Evolutionary conservation across 2,888 invertebrate species (phyloP).

Genomic region (Caenorhabditis doughertyi): DNA sequence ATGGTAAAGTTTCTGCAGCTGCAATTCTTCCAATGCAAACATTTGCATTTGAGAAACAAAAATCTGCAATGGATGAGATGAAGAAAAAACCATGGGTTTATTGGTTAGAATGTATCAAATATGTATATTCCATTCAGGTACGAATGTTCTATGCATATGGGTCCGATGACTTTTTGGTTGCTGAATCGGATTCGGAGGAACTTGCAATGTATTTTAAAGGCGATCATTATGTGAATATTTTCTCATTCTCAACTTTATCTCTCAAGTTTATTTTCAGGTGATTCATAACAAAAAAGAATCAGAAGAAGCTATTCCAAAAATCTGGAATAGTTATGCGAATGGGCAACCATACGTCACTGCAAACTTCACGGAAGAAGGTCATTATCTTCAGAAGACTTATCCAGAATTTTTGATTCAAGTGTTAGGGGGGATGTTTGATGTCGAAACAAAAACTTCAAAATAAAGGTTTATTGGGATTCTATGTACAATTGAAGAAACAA

Average conservation of each 20-base stretch:
- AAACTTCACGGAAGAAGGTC: constrained; percentile 58
- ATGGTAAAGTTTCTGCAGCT: constrained; percentile 55
- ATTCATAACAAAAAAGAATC: constrained; percentile 48
- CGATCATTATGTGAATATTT: constrained; percentile 50
- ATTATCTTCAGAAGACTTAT: constrained; percentile 62
- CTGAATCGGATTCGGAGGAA: constrained; percentile 50
- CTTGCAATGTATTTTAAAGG: constrained; percentile 45
- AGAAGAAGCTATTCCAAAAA: constrained; percentile 39
- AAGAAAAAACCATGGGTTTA: constrained; percentile 42
- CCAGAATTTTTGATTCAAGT: constrained; percentile 55
- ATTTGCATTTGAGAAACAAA: constrained; percentile 63
- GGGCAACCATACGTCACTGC: constrained; percentile 46
- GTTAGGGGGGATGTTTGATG: constrained; percentile 42
- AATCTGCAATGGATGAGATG: constrained; percentile 44
- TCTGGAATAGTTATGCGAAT: constrained; percentile 23
- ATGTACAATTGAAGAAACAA: constrained; percentile 7
- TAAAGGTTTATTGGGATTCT: constrained; percentile 10
- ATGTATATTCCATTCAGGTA: constrained; percentile 9
- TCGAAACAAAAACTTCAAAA: constrained; percentile 16
- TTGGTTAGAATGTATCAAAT: neutral
- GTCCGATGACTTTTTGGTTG: constrained; percentile 55
- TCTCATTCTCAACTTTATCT: no score
- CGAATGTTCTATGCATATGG: constrained; percentile 57
- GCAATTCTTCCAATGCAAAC: constrained; percentile 58
- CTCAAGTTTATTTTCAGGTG: constrained; percentile 31